phyloP scores from a whole-genome alignment of 2,113 vertebrate genomes.

The Pipra filicauda region DNA sequence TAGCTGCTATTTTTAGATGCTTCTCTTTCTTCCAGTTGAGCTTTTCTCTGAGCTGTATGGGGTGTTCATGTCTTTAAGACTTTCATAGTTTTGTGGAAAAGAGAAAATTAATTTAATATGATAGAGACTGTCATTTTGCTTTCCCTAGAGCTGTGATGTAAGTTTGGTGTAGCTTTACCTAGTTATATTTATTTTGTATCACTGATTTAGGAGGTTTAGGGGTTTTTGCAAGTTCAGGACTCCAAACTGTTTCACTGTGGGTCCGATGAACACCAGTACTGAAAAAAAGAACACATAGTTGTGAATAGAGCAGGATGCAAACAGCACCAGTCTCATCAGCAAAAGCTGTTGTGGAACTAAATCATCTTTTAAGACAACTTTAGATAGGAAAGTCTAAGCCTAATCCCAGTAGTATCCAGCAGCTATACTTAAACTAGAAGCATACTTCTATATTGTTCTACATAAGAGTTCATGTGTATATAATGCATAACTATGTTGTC shows the following conservation, averaged over 20 bases:
- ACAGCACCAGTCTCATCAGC: background rate
- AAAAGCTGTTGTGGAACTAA: background rate
- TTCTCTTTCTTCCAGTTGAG: background rate
- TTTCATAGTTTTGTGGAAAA: background rate
- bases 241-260: background rate
- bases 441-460: background rate
- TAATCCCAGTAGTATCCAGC: background rate
- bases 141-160: background rate
- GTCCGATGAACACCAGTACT: background rate
- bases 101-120: background rate
- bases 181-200: background rate
- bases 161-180: background rate
- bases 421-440: background rate
- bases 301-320: background rate
- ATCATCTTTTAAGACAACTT: background rate
- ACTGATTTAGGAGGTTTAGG: background rate
- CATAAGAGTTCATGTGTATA: background rate
- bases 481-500: background rate
- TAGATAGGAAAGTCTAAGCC: background rate
- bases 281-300: background rate
- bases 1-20: background rate
- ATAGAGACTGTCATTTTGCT: background rate
- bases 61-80: background rate
- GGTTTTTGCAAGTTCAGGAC: background rate
- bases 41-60: background rate